Evolutionary conservation across 2,113 vertebrate species (phyloP).

Genomic region (Ophthalmotilapia sp.): DNA sequence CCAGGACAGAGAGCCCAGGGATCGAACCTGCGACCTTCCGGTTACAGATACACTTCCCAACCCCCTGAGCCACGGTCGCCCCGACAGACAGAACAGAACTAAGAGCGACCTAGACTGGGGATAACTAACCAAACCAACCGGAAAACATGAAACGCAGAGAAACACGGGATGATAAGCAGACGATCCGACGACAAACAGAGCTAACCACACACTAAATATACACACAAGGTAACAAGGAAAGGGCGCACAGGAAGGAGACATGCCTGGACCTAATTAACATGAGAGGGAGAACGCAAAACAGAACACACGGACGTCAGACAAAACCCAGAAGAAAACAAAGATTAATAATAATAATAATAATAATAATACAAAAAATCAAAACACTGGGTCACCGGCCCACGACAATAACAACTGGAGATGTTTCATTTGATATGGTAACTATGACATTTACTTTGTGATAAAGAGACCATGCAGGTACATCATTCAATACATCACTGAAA

Average conservation of each 20-base stretch:
- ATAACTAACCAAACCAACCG: background rate
- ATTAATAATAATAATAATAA: background rate
- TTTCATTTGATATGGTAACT: background rate
- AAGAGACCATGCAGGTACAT: background rate
- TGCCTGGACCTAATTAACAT: background rate
- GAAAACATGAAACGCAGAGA: background rate
- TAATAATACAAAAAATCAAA: background rate
- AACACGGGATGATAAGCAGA: background rate
- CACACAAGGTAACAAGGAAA: background rate
- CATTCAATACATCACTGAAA: background rate
- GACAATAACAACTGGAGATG: background rate
- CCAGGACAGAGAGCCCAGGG: too few species aligned
- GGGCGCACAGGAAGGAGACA: background rate
- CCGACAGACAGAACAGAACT: background rate
- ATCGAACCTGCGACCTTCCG: too few species aligned
- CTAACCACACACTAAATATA: background rate
- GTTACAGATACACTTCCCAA: too few species aligned
- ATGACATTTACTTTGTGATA: background rate
- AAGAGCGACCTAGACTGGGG: background rate
- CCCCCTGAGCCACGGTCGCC: too few species aligned
- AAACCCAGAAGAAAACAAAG: background rate
- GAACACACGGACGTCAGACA: background rate
- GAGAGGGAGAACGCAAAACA: background rate
- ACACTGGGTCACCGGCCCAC: accelerated
- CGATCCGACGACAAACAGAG: accelerated